Conservation (phyloP, 2,888 invertebrate species). For the Tenodera sinensis region DNA sequence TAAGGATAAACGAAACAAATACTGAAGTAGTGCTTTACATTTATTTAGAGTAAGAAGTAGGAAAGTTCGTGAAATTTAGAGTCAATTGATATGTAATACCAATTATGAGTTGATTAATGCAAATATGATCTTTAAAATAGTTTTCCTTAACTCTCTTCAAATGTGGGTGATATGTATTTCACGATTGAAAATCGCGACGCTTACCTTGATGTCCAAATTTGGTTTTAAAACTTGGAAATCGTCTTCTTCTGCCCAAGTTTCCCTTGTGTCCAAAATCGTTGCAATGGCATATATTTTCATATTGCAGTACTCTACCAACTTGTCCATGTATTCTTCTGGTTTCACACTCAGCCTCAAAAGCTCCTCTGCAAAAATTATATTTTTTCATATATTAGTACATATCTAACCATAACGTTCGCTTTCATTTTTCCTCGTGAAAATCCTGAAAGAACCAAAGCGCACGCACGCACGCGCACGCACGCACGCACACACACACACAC, state of each 20-base stretch:
- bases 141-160: background rate
- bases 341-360: slow-evolving; percentile 54
- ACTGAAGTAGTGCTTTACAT: background rate
- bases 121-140: background rate
- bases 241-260: slow-evolving; percentile 79
- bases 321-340: slow-evolving; percentile 70
- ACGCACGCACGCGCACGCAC: no score
- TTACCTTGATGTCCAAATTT: slow-evolving; percentile 63
- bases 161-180: background rate
- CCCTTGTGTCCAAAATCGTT: slow-evolving; percentile 74
- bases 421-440: no score
- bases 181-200: background rate
- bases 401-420: no score
- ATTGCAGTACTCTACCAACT: slow-evolving; percentile 74
- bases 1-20: no score
- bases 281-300: slow-evolving; percentile 76
- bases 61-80: background rate
- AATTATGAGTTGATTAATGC: no score
- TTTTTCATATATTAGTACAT: background rate
- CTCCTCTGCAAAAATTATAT: slow-evolving; percentile 48
- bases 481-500: no score
- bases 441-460: no score
- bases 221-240: slow-evolving; percentile 77
- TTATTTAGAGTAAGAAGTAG: background rate
- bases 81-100: no score